Conservation (phyloP, 2,888 invertebrate species). For the Sclerodermus sp. region DNA sequence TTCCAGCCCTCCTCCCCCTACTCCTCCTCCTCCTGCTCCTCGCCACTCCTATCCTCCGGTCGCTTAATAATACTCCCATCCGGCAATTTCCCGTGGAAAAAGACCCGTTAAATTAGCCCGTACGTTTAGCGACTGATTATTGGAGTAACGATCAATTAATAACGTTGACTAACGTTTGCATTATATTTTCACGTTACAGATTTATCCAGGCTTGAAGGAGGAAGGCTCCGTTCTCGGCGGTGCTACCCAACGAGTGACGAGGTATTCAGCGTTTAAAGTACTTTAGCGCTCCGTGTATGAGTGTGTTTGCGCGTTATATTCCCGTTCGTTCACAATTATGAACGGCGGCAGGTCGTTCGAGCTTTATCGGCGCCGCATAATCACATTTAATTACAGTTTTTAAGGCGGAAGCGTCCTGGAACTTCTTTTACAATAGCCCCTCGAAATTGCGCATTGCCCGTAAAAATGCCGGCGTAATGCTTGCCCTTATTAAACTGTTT, state of each 20-base stretch:
- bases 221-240: constrained; percentile 52
- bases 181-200: constrained; percentile 36
- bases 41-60: too few species aligned
- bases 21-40: too few species aligned
- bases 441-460: too few species aligned
- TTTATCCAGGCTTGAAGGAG: constrained; percentile 52
- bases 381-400: constrained; percentile 2
- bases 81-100: too few species aligned
- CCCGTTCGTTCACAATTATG: constrained; percentile 2
- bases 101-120: too few species aligned
- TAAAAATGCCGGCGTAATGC: too few species aligned
- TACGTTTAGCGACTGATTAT: too few species aligned
- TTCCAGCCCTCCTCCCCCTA: too few species aligned
- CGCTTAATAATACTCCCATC: too few species aligned
- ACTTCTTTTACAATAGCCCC: too few species aligned
- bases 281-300: neutral
- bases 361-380: constrained; percentile 4
- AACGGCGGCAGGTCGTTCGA: constrained; percentile 1
- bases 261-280: constrained; percentile 32
- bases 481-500: too few species aligned
- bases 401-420: neutral
- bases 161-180: neutral
- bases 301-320: neutral
- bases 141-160: neutral
- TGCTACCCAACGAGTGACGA: constrained; percentile 53